Evolutionary conservation across 2,888 invertebrate genomes (phyloP), one percentile per base, ranked within the genome.

Genomic region (Cheilosia pagana): DNA sequence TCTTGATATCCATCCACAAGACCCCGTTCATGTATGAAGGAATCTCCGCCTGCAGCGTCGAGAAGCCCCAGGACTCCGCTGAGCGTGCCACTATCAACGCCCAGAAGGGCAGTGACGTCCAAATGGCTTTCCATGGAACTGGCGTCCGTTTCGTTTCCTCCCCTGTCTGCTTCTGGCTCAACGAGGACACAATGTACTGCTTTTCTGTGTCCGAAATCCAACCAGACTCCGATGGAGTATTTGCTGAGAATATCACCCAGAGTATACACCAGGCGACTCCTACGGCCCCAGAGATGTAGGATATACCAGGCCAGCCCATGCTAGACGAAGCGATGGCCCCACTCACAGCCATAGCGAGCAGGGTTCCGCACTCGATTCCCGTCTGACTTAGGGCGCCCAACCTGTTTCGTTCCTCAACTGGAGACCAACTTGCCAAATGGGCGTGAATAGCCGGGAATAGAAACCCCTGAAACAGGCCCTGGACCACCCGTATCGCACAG

Each of bases 31-130:
- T 93, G 88, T 95, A 96, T 0, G 94, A 94, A 0, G 96, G 95
- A 88, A 95, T 94, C 89, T 95, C 94, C 0, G 95, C 95, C 87
- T 95, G 92, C 1, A 96, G 90, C 0, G 94, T 95, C 92, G 94
- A 95, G 88, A 94, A 95, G 0, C 95, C 95, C 95, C 95, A 96
- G 83, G 94, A 94, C 82, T 95, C 94, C 0, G 94, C 93, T 74
- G 94, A 93, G 88, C 95, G 94, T 0, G 93, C 94, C 0, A 95
- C 89, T 8, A 94, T 89, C 2, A 90, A 62, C 0, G 90, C 89
- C 94, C 94, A 94, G 89, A 96, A 93, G 0, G 95, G 95, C 0
- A 93, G 81, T 0, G 95, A 95, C 0, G 93, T 94, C 4, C 94
- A 88, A 14, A 96, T 95, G 12, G 93, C 92, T 50, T 88, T 90